Evolutionary conservation across 1,140 invertebrate species (phyloP), one percentile per base, ranked within the genome.

Genomic region (Drosophila auraria): DNA sequence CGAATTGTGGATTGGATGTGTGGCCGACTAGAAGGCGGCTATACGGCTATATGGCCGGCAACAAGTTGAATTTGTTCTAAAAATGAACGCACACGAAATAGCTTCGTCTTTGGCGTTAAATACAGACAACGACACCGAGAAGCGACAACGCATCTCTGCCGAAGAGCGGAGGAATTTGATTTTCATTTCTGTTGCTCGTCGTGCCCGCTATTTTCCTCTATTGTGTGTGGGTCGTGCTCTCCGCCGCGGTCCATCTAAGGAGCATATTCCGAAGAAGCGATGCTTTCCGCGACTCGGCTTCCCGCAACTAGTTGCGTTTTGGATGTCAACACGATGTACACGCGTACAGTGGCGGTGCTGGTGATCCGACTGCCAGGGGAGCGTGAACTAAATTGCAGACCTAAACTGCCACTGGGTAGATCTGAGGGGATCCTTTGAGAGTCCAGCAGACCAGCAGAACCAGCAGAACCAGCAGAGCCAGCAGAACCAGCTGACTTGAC

Each of bases 301-400:
- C 66, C 82, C 86, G 65, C 82, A 82, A 91, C 87, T 90, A 93
- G 92, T 93, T 91, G 92, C 86, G 92, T 92, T 93, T 93, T 93
- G 87, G 92, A 93, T 93, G 92, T 92, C 92, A 93, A 79, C 82
- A 90, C 82, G 87, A 90, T 80, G 86, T 83, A 80, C 60, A 86
- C 91, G 91, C 87, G 87, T 70, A 76, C 63, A 77, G 58, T 56
- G 69, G 45, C 77, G 54, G 70, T 66, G 84, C 72, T 80, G 83
- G 70, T 60, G 23, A 44, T 57, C 38, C 56, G 68, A 54, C 64
- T 69, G 72, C 74, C 47, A 54, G 80, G 53, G 76, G 70, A 78
- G 80, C 66, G 65, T 75, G 61, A 74, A 70, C 40, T 38, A n/a
- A 56, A 76, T 57, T 57, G 20, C 54, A 57, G 57, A 58, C 57